Percentiles rank a stretch among this genome's conserved stretches.
Evolutionary conservation across 1,140 invertebrate species (phyloP).

Genomic region (Matsumurasca onukii): DNA sequence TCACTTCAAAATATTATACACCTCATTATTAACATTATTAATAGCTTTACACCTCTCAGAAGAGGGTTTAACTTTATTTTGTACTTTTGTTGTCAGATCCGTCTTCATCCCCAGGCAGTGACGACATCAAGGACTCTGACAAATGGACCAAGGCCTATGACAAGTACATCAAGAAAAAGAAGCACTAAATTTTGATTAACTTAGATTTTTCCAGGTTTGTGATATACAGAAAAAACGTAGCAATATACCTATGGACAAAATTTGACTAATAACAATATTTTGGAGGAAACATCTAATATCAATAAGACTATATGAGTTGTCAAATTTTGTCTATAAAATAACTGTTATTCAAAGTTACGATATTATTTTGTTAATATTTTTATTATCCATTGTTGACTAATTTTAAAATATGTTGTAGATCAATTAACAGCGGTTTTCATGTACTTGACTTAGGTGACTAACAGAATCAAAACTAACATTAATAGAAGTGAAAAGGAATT

Average conservation of each 20-base stretch:
- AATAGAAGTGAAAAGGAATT: too few relatives aligned
- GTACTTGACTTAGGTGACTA: too few relatives aligned
- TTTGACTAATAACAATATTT: not conserved
- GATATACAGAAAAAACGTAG: not conserved
- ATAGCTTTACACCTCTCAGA: not conserved
- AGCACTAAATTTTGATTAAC: slow-evolving; percentile 16
- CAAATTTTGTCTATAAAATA: not conserved
- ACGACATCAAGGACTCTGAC: slow-evolving; percentile 40
- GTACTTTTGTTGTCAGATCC: slow-evolving; percentile 54
- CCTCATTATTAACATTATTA: too few relatives aligned
- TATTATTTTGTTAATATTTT: too few relatives aligned
- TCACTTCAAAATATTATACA: too few relatives aligned
- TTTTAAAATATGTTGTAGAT: too few relatives aligned
- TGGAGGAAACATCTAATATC: not conserved
- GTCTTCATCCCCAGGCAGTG: slow-evolving; percentile 63
- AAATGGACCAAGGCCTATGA: slow-evolving; percentile 39
- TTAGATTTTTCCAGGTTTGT: not conserved
- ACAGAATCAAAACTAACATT: too few relatives aligned
- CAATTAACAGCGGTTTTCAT: too few relatives aligned
- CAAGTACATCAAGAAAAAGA: slow-evolving; percentile 38
- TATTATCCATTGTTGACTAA: too few relatives aligned
- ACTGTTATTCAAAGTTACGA: too few relatives aligned
- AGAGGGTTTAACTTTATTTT: not conserved
- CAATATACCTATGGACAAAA: not conserved
- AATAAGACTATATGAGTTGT: not conserved